Percentiles rank a stretch among this genome's conserved stretches.
phyloP scores from a whole-genome alignment of 2,888 invertebrate genomes.

The Sminthurides aquaticus region DNA sequence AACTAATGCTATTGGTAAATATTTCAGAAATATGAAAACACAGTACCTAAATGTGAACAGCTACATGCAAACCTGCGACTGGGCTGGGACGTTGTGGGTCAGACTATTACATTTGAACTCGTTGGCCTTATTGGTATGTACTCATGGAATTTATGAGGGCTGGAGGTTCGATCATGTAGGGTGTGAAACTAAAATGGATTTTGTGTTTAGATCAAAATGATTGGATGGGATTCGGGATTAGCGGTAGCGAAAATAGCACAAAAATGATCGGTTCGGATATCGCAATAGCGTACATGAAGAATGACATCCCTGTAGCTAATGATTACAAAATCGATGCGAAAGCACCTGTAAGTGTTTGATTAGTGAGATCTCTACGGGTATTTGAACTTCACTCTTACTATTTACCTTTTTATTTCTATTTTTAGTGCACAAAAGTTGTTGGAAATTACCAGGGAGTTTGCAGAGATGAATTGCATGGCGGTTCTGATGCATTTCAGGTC shows the following conservation, averaged over 20 bases:
- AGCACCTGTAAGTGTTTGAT: constrained; percentile 59
- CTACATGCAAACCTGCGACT: constrained; percentile 75
- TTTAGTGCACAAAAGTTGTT: constrained; percentile 52
- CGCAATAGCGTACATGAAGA: constrained; percentile 65
- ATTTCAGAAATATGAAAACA: constrained; percentile 45
- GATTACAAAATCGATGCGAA: constrained; percentile 80
- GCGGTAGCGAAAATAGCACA: constrained; percentile 62
- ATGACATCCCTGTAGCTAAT: constrained; percentile 61
- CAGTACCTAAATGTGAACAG: constrained; percentile 74
- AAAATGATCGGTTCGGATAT: constrained; percentile 81
- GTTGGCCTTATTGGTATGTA: constrained; percentile 64
- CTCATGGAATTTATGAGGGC: background rate
- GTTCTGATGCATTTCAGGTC: constrained; percentile 68
- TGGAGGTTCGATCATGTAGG: background rate
- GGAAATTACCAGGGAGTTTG: constrained; percentile 71
- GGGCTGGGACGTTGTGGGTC: constrained; percentile 85
- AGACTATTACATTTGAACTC: constrained; percentile 74
- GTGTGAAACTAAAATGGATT: background rate
- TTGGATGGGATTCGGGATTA: constrained; percentile 83
- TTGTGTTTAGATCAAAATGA: constrained; percentile 56
- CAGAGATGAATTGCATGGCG: constrained; percentile 71
- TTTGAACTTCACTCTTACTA: too few species aligned
- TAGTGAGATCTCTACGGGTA: background rate
- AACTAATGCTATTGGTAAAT: background rate
- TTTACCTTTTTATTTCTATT: constrained; percentile 11